Evolutionary conservation across 2,888 invertebrate genomes (phyloP).

Genomic region (Eucera pruinosa): DNA sequence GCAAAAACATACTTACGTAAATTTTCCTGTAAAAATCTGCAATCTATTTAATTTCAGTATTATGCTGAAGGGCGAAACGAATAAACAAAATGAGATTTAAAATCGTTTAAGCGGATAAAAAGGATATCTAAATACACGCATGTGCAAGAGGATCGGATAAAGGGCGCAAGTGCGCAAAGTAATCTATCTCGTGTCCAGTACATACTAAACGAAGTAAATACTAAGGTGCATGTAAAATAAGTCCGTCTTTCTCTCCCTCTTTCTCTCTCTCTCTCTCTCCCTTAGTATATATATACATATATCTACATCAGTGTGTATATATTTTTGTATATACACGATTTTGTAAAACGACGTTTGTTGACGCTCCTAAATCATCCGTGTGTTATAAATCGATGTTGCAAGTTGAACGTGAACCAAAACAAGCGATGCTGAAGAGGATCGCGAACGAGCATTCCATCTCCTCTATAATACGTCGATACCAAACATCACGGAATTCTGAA

Average conservation of each 20-base stretch:
- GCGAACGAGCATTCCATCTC: conserved; percentile 25
- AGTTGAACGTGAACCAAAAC: conserved; percentile 49
- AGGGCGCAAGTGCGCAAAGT: conserved; percentile 53
- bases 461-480: conserved; percentile 28
- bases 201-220: conserved; percentile 15
- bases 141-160: conserved; percentile 40
- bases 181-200: conserved; percentile 52
- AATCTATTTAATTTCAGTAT: no score
- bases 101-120: background rate
- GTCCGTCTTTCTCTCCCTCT: no score
- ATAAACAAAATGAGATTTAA: no score
- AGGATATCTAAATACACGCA: conserved; percentile 46
- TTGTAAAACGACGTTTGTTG: conserved; percentile 30
- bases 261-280: no score
- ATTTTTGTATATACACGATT: conserved; percentile 40
- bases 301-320: conserved; percentile 39
- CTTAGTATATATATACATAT: no score
- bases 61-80: no score
- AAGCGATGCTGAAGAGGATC: conserved; percentile 64
- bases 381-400: conserved; percentile 36
- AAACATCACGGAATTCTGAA: conserved; percentile 37
- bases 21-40: no score
- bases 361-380: conserved; percentile 42
- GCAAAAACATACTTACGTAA: no score
- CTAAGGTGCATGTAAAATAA: conserved; percentile 21